phyloP scores from a whole-genome alignment of 2,888 invertebrate genomes.

The Hofmannophila pseudospretella region DNA sequence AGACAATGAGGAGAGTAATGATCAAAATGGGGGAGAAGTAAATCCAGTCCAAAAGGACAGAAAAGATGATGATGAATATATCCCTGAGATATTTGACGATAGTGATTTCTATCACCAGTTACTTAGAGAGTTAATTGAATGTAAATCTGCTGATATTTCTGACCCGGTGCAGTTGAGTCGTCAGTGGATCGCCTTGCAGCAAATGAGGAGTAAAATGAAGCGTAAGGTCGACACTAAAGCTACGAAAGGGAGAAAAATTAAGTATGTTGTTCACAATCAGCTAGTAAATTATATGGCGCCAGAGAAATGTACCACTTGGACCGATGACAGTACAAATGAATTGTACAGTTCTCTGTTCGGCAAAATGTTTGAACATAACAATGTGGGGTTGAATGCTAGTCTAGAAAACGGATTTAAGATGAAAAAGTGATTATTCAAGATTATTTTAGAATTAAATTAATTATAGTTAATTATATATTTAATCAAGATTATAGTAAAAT shows the following conservation, averaged over 20 bases:
- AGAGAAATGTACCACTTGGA: slow-evolving; percentile 81
- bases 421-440: slow-evolving; percentile 21
- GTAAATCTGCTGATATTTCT: slow-evolving; percentile 88
- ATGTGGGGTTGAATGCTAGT: slow-evolving; percentile 53
- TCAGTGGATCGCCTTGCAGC: slow-evolving; percentile 95
- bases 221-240: slow-evolving; percentile 95
- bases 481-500: too few relatives aligned
- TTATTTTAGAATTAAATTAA: not conserved
- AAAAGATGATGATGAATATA: slow-evolving; percentile 79
- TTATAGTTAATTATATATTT: too few relatives aligned
- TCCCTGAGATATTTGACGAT: slow-evolving; percentile 95
- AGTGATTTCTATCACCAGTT: slow-evolving; percentile 98
- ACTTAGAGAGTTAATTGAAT: slow-evolving; percentile 93
- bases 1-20: slow-evolving; percentile 23
- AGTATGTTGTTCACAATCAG: slow-evolving; percentile 91
- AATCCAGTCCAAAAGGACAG: slow-evolving; percentile 37
- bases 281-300: slow-evolving; percentile 95
- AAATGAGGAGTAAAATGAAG: slow-evolving; percentile 93
- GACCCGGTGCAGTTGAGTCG: slow-evolving; percentile 92
- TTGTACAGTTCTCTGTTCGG: slow-evolving; percentile 90
- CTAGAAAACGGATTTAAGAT: slow-evolving; percentile 50
- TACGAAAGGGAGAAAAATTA: slow-evolving; percentile 94
- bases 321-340: slow-evolving; percentile 88
- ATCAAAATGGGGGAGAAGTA: slow-evolving; percentile 25
- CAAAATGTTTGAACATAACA: slow-evolving; percentile 71